Conservation (phyloP, 2,888 invertebrate genomes). For the Parnassius orleans region DNA sequence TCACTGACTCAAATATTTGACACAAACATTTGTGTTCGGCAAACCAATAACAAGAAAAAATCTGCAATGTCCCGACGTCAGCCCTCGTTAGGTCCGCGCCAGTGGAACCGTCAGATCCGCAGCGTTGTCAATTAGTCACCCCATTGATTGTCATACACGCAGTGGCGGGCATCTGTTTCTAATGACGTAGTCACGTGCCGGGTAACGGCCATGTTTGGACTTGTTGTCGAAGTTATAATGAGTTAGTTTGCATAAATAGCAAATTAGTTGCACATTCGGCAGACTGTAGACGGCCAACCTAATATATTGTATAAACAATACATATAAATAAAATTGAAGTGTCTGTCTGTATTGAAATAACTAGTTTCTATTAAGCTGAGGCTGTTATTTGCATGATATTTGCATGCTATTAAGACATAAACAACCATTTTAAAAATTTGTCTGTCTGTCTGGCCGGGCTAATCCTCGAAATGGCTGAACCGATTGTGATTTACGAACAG, state of each 20-base stretch:
- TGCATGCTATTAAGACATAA: too few species aligned
- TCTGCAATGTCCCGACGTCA: constrained; percentile 22
- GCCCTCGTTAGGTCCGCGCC: constrained; percentile 38
- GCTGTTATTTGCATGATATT: too few species aligned
- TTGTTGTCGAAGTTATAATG: constrained; percentile 4
- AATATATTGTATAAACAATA: too few species aligned
- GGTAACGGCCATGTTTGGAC: constrained; percentile 10
- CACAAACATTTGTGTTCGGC: constrained; percentile 5
- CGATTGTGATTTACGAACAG: too few species aligned
- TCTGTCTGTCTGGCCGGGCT: too few species aligned
- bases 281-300: neutral
- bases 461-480: too few species aligned
- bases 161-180: constrained; percentile 56
- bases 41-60: neutral
- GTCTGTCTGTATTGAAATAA: too few species aligned
- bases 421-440: too few species aligned
- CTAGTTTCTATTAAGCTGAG: too few species aligned
- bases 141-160: constrained; percentile 54
- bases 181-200: constrained; percentile 57
- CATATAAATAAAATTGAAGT: too few species aligned
- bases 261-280: too few species aligned
- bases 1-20: neutral
- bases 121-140: constrained; percentile 35
- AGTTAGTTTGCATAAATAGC: too few species aligned
- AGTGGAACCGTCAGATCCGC: constrained; percentile 44